A percentile compares a stretch with the other conserved stretches of the same genome.
These are phyloP conservation scores for Boloria euphrosyne DNA, from an alignment of 2,888 invertebrate species.

Conservation along the genomic window DNA sequence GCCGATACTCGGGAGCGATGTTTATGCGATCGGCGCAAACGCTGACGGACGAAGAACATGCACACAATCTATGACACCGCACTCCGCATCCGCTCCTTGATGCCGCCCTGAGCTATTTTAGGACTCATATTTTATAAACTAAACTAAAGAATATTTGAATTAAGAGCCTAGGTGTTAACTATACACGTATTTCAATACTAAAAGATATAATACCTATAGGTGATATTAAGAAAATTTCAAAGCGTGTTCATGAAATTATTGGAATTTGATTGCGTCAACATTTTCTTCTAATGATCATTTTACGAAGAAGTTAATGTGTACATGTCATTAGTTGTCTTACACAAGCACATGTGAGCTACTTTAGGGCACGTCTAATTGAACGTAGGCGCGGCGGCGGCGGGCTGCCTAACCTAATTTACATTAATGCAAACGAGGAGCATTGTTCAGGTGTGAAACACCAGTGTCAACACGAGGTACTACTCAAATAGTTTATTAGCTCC, in stretches of 20 bases:
- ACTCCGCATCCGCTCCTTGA: conserved; percentile 53
- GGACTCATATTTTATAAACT: conserved; percentile 41
- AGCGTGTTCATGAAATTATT: conserved; percentile 27
- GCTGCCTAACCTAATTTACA: conserved; percentile 81
- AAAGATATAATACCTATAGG: neutral
- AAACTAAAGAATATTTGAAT: neutral
- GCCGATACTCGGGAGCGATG: conserved; percentile 50
- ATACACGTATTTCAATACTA: neutral
- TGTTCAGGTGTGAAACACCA: conserved; percentile 82
- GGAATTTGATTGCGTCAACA: conserved; percentile 41
- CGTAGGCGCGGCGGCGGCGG: conserved; percentile 69
- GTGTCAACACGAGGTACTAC: conserved; percentile 80
- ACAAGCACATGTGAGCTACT: conserved; percentile 73
- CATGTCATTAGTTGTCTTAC: conserved; percentile 63
- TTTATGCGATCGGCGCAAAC: conserved; percentile 67
- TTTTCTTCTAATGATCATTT: conserved; percentile 54
- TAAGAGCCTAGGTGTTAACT: too few relatives aligned
- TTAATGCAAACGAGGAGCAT: conserved; percentile 82
- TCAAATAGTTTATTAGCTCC: conserved; percentile 82
- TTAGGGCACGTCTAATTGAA: conserved; percentile 78
- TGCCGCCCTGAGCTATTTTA: conserved; percentile 61
- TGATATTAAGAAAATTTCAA: neutral
- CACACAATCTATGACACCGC: conserved; percentile 72
- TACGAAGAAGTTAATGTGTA: conserved; percentile 58
- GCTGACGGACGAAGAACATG: conserved; percentile 71